Conservation (phyloP, 2,888 invertebrate genomes). For the Drosophila birchii region DNA sequence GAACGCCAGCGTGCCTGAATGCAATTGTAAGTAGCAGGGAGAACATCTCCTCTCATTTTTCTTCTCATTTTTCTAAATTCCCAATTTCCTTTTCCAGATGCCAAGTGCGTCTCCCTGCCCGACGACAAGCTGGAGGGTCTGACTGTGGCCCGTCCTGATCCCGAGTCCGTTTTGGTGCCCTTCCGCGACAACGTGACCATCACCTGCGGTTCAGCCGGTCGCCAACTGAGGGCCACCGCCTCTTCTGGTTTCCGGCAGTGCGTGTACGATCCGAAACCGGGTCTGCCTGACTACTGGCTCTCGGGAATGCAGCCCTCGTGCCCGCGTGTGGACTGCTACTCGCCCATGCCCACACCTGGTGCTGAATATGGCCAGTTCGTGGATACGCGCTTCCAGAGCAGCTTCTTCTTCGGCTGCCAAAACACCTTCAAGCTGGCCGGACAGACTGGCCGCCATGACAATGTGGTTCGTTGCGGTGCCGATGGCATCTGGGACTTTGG, state of each 20-base stretch:
- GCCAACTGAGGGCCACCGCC: conserved; percentile 91
- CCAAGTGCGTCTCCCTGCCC: conserved; percentile 94
- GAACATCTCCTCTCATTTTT: neutral
- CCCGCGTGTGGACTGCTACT: conserved; percentile 95
- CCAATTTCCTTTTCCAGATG: conserved; percentile 87
- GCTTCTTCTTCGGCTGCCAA: conserved; percentile 98
- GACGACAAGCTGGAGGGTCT: conserved; percentile 95
- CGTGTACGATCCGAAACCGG: conserved; percentile 96
- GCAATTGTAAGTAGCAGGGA: conserved; percentile 91
- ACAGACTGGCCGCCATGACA: conserved; percentile 95
- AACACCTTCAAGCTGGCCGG: conserved; percentile 97
- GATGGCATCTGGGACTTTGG: conserved; percentile 99
- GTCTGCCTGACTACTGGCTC: conserved; percentile 95
- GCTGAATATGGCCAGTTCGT: conserved; percentile 95
- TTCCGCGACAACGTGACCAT: conserved; percentile 96
- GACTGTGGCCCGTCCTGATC: conserved; percentile 90
- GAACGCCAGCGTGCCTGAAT: conserved; percentile 97
- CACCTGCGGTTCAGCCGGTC: conserved; percentile 91
- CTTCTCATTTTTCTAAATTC: neutral
- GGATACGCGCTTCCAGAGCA: conserved; percentile 96
- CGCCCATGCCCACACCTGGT: conserved; percentile 95
- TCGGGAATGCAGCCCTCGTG: conserved; percentile 94
- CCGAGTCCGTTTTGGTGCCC: conserved; percentile 93
- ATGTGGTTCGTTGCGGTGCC: conserved; percentile 95
- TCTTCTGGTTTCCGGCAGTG: conserved; percentile 96